A percentile compares a stretch with the other conserved stretches of the same genome.
These are phyloP conservation scores for Drosophila simulans DNA, from an alignment of 1,140 invertebrate species.

Conservation along the genomic window DNA sequence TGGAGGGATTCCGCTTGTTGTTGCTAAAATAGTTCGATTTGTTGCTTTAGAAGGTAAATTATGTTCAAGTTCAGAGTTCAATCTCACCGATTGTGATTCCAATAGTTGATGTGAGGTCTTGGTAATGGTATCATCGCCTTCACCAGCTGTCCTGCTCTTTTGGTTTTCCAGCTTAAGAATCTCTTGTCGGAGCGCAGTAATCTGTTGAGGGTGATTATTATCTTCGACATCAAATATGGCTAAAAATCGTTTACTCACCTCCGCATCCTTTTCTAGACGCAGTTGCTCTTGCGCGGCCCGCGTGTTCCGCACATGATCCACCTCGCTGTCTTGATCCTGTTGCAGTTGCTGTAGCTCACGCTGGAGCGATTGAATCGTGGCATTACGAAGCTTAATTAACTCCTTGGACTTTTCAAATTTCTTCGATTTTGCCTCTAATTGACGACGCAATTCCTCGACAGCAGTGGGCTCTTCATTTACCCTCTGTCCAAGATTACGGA, in stretches of 20 bases:
- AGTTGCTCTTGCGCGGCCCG: slow-evolving; percentile 6
- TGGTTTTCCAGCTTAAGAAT: slow-evolving; percentile 1
- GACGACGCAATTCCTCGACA: slow-evolving; percentile 52
- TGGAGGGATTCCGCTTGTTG: slow-evolving; percentile 4
- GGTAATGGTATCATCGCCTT: neutral
- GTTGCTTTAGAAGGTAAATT: neutral
- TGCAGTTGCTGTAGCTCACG: slow-evolving; percentile 55
- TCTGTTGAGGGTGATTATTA: neutral
- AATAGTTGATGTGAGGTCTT: neutral
- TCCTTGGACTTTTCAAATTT: slow-evolving; percentile 84
- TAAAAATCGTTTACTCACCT: neutral
- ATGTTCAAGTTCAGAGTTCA: neutral
- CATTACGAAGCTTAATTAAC: slow-evolving; percentile 76
- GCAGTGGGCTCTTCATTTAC: slow-evolving; percentile 14
- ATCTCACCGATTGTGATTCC: slow-evolving; percentile 6
- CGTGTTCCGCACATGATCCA: neutral
- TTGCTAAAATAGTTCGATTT: neutral
- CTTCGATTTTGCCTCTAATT: slow-evolving; percentile 57
- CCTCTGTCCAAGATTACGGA: slow-evolving; percentile 2
- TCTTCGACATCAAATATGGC: neutral
- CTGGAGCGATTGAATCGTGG: slow-evolving; percentile 77
- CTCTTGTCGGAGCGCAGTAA: slow-evolving; percentile 19
- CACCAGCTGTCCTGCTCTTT: neutral
- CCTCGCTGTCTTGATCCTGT: neutral
- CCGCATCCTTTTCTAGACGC: slow-evolving; percentile 18